Base-by-base conservation (phyloP, 2,797 vertebrate genomes). In the Lacerta viridis region DNA sequence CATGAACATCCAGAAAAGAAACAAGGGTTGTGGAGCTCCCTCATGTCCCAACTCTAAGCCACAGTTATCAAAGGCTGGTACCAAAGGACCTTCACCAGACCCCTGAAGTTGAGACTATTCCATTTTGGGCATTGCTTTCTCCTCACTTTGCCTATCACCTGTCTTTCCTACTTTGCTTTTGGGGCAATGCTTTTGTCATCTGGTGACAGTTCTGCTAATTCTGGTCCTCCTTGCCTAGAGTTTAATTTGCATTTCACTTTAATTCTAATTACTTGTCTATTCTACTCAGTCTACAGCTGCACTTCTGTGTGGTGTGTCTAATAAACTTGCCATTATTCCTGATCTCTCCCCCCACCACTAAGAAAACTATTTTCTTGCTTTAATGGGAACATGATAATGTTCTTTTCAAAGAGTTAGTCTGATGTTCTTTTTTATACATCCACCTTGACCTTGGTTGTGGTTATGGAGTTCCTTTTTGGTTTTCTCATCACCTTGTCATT, bases 241-340 rank as follows among this genome's bases (percentile, higher is more conserved):
- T 81, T 82, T 82, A 64, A 87, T 87, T 81, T 87, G 20, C n/a
- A 41, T 87, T 82, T 87, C 29, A 20, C 50, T 87, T 82, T 64
- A 64, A 74, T 82, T 75, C 74, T 75, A 81, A 82, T 75, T 82
- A 36, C 79, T 64, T 87, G 36, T 87, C 79, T 72, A 36, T 59
- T 80, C 79, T 75, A 75, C 43, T 81, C 36, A 23, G 6, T 75
- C 10, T 23, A 46, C 8, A 41, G 50, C 55, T 72, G n/a, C 76
- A 50, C n/a, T 59, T 75, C 18, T 72, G 43, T 41, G 78, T 18
- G 4, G 8, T 50, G 27, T 86, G 64, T 68, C 43, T 50, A 79
- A 55, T 18, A 29, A 6, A 61, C 43, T 50, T 71, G 59, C 36
- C 18, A 79, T 79, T 79, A 78, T 79, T 71, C 46, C 25, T 36